Base-by-base conservation (phyloP, 1,140 invertebrate species). In the Lordiphosa stackelbergi region DNA sequence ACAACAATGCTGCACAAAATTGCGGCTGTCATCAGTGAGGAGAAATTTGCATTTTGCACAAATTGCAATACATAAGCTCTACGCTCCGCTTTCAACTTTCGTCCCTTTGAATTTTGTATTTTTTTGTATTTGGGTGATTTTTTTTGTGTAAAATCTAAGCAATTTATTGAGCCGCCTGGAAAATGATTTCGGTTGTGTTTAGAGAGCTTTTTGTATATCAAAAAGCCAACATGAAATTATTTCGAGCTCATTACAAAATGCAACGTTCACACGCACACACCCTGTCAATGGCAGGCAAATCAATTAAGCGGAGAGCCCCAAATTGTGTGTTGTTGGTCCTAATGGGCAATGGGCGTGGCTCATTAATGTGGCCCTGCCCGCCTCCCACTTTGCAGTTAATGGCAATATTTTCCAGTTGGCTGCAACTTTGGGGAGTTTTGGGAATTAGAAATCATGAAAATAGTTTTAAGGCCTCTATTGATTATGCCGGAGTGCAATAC, bases 21-120 rank as follows among this genome's bases (percentile, higher is more conserved):
- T 79, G 75, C 75, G 71, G 75, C 75, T 79, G 75, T 79, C 75
- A 79, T 79, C 75, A 81, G 75, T 79, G 75, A 71, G 75, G 75
- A 79, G 75, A 79, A 81, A 79, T 79, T 79, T 81, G 66, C 75
- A 79, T 81, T 79, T 79, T 83, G 71, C 75, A 83, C 75, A 79
- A 79, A 81, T 79, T 79, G 75, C 75, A 75, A 81, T 79, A 79
- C 75, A 70, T 70, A 81, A 74, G 59, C 74, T 66, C 52, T 60
- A 19, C 3, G 64, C 55, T 61, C 22, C 55, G 34, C 55, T 66
- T 35, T 56, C 53, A 36, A 8, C 12, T 49, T 49, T 36, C 46
- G 11, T 13, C 35, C 11, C 16, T 24, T 24, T 13, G 53, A 31
- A 46, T 64, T 41, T 55, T 28, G 28, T 28, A 11, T 24, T n/a